Evolutionary conservation across 2,113 vertebrate species (phyloP), one percentile per base, ranked within the genome.

Genomic region (Centropristis striata): DNA sequence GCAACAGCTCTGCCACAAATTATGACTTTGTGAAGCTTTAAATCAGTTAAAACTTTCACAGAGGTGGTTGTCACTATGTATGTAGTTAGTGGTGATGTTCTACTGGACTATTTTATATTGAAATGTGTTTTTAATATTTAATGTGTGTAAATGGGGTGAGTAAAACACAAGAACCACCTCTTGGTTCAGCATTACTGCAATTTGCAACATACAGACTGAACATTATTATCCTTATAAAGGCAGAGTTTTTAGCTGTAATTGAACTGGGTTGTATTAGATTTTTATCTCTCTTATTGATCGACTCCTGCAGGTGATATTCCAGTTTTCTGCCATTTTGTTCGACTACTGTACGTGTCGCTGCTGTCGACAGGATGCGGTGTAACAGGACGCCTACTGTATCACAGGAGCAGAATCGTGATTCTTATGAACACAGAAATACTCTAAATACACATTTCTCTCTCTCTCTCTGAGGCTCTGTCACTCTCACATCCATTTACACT

Each of bases 401-500:
- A 18, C 13, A 73, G 37, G 16, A 69, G 12, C n/a, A 50, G 5
- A 69, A 27, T 21, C 25, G 32, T 32, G 32, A 41, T 3, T 20
- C 28, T 8, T n/a, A 14, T 4, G 10, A n/a, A 53, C 47, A 57
- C 49, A 73, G n/a, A n/a, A n/a, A 14, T 16, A 15, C 15, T 54
- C 36, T 23, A 18, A 27, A 57, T 44, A 27, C 39, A 50, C 50
- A 28, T 67, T 16, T 21, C 25, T 21, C 25, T 23, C 20, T 57
- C 42, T 15, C 15, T 54, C 23, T 21, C 60, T 44, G n/a, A n/a
- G n/a, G n/a, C n/a, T n/a, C n/a, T n/a, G n/a, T n/a, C n/a, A n/a
- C 44, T 61, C 42, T 79, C 42, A 18, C 65, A 55, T 54, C 75
- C 66, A 59, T 69, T 77, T 65, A 51, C 69, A 66, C 59, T 15